Conservation (phyloP, 2,888 invertebrate species). For the Apodemia duryi region DNA sequence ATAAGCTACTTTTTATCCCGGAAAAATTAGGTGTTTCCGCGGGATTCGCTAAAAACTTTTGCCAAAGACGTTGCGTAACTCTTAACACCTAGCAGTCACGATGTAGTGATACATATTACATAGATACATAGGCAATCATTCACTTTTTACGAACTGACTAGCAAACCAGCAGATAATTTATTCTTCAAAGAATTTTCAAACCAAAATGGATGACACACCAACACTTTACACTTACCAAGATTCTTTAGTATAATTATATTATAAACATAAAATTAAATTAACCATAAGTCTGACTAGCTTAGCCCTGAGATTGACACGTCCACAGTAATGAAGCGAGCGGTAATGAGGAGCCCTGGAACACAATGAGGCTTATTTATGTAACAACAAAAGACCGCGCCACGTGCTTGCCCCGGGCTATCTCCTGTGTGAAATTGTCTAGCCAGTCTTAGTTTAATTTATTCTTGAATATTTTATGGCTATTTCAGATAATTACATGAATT, state of each 20-base stretch:
- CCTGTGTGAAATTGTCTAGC: slow-evolving; percentile 21
- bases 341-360: slow-evolving; percentile 42
- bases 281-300: neutral
- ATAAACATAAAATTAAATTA: slow-evolving; percentile 2
- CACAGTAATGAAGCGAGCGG: slow-evolving; percentile 26
- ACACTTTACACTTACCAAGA: no score
- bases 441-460: slow-evolving; percentile 12
- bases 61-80: no score
- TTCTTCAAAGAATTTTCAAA: no score
- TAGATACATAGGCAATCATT: no score
- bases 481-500: neutral
- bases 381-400: slow-evolving; percentile 46
- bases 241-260: neutral
- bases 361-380: slow-evolving; percentile 56
- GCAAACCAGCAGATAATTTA: no score
- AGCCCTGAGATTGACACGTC: slow-evolving; percentile 26
- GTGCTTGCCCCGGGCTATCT: slow-evolving; percentile 32
- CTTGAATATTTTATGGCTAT: slow-evolving; percentile 8
- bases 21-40: no score
- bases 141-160: no score
- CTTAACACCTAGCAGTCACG: no score
- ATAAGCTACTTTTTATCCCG: no score
- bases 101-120: no score
- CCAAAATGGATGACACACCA: no score
- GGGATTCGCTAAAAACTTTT: no score